A percentile compares a stretch with the other conserved stretches of the same genome.
Evolutionary conservation across 2,797 vertebrate genomes (phyloP).

Genomic region (Acipenser transmontanus): DNA sequence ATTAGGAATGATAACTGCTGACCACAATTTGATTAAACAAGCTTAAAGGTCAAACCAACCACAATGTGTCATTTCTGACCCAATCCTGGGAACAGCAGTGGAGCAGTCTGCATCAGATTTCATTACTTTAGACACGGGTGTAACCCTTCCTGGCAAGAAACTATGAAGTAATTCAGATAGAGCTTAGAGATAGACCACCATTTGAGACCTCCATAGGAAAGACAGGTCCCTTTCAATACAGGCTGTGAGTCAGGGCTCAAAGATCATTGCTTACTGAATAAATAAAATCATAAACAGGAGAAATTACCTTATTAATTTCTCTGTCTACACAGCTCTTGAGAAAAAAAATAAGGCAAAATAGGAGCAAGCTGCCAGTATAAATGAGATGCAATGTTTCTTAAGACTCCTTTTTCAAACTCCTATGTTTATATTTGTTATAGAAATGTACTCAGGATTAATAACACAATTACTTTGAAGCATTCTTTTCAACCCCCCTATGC

Average conservation of each 20-base stretch:
- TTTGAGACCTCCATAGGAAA: background rate
- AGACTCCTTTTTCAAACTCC: too few species aligned
- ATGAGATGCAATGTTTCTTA: too few species aligned
- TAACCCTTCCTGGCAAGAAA: background rate
- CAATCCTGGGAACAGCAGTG: background rate
- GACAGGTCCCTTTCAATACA: background rate
- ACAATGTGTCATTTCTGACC: background rate
- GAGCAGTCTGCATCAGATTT: background rate
- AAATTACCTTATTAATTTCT: too few species aligned
- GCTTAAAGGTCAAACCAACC: constrained; percentile 1
- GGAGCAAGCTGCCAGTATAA: too few species aligned
- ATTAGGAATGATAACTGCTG: background rate
- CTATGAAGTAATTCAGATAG: background rate
- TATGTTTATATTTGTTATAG: too few species aligned
- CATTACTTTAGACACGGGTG: background rate
- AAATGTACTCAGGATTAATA: too few species aligned
- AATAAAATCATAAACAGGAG: too few species aligned
- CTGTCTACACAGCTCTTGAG: too few species aligned
- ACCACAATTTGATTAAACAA: constrained; percentile 6
- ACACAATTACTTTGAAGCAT: too few species aligned
- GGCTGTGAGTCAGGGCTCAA: background rate
- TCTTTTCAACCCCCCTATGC: too few species aligned
- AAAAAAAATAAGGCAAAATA: too few species aligned
- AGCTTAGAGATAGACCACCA: background rate
- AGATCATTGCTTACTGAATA: too few species aligned